Evolutionary conservation across 1,140 invertebrate genomes (phyloP), one percentile per base, ranked within the genome.

Genomic region (Calliopsis andreniformis): DNA sequence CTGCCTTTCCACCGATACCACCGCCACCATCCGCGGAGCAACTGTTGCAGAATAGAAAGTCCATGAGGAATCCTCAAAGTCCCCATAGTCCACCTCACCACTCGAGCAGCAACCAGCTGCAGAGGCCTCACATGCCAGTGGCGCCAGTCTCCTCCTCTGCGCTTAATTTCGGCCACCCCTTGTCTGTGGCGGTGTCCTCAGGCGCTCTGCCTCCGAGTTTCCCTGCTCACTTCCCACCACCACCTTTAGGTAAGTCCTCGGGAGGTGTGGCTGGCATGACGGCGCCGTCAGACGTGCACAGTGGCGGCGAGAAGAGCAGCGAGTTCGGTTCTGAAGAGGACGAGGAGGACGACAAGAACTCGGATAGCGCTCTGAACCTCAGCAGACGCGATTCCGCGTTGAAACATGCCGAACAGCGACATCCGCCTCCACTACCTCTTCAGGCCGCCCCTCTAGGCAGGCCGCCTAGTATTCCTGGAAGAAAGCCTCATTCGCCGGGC

Each of bases 401-500:
- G 0, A 90, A 89, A 43, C 81, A 86, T 28, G 28, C n/a, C 66
- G 93, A 93, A 84, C 94, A 94, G 51, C 88, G 92, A 30, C 90
- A 92, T 23, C 89, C 87, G 30, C 90, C 92, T 53, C 82, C 89
- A 53, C 45, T 88, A 28, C 55, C 88, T 43, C 61, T 88, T 25
- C 89, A 87, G 49, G 86, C 87, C 6, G 86, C 87, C 0, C 80
- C 91, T 0, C 72, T 81, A 75, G 93, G 86, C 71, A 92, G 89
- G 80, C 93, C 89, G 23, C 90, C 91, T 6, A 91, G 92, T 6
- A 92, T 93, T 45, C 94, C 95, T 67, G 91, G 95, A 43, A 93
- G 96, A 30, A 98, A 98, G 88, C 95, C 96, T 0, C 94, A 95
- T n/a, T 97, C 96, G 32, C 97, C 97, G 3, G 95, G 96, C 10